A percentile compares a stretch with the other conserved stretches of the same genome.
Evolutionary conservation across 2,888 invertebrate species (phyloP).

Genomic region (Hedychridium roseum): DNA sequence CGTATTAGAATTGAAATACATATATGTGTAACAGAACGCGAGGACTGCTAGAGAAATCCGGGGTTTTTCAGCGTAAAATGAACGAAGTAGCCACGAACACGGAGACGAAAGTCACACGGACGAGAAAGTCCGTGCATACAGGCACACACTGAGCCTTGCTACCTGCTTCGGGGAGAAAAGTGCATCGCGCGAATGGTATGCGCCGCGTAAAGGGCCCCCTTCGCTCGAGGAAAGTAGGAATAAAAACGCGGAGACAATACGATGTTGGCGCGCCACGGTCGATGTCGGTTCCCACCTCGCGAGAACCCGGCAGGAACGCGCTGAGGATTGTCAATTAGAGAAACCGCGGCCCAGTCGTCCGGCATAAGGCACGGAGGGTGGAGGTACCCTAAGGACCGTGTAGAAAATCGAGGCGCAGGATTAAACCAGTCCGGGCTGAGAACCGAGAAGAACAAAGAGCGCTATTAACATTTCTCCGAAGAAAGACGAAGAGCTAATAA

Average conservation of each 20-base stretch:
- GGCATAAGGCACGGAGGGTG: slow-evolving; percentile 51
- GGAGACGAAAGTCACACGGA: too few relatives aligned
- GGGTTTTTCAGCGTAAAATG: too few relatives aligned
- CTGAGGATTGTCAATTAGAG: slow-evolving; percentile 62
- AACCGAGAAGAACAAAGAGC: slow-evolving; percentile 28
- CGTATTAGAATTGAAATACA: too few relatives aligned
- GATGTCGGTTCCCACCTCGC: slow-evolving; percentile 62
- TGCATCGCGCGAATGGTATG: slow-evolving; percentile 25
- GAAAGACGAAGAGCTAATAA: slow-evolving; percentile 53
- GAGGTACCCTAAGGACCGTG: slow-evolving; percentile 11
- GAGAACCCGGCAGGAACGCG: slow-evolving; percentile 21
- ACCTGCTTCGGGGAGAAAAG: too few relatives aligned
- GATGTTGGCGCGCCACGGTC: slow-evolving; percentile 55
- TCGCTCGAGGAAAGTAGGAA: slow-evolving; percentile 36
- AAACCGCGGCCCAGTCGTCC: slow-evolving; percentile 51
- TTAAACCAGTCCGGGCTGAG: neutral
- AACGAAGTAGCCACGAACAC: too few relatives aligned
- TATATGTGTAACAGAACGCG: too few relatives aligned
- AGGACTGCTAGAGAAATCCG: too few relatives aligned
- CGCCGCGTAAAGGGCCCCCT: slow-evolving; percentile 5
- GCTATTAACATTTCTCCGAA: too few relatives aligned
- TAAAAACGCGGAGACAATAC: slow-evolving; percentile 61
- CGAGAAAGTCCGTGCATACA: too few relatives aligned
- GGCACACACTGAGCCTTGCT: too few relatives aligned
- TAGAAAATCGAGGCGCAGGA: too few relatives aligned